Percentiles rank a stretch among this genome's conserved stretches.
phyloP scores from a whole-genome alignment of 2,888 invertebrate genomes.

The Unio pictorum region DNA sequence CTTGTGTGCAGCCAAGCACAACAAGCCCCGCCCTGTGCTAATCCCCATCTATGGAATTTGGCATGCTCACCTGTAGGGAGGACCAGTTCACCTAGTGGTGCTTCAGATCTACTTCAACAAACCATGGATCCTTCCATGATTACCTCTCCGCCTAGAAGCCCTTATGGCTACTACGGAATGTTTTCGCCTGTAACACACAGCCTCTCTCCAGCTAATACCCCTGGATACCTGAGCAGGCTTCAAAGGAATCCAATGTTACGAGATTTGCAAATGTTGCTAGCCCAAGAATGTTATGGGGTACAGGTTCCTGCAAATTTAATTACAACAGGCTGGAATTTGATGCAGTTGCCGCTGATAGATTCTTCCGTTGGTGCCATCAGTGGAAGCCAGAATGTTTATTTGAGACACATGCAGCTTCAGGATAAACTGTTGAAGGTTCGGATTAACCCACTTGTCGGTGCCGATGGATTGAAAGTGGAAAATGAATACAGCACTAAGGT shows the following conservation, averaged over 20 bases:
- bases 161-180: slow-evolving; percentile 23
- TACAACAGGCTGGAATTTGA: slow-evolving; percentile 2
- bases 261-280: slow-evolving; percentile 48
- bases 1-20: no score
- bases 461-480: no score
- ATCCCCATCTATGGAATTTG: no score
- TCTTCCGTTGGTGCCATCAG: slow-evolving; percentile 5
- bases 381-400: slow-evolving; percentile 29
- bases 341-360: slow-evolving; percentile 23
- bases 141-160: slow-evolving; percentile 28
- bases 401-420: slow-evolving; percentile 37
- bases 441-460: slow-evolving; percentile 14
- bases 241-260: slow-evolving; percentile 54
- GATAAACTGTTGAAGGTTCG: slow-evolving; percentile 40
- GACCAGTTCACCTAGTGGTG: no score
- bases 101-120: slow-evolving; percentile 18
- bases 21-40: no score
- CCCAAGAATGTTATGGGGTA: slow-evolving; percentile 50
- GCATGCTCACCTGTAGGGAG: no score
- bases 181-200: slow-evolving; percentile 19
- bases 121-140: slow-evolving; percentile 31
- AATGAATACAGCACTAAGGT: no score
- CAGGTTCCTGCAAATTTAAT: slow-evolving; percentile 52
- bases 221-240: slow-evolving; percentile 37
- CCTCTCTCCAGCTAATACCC: slow-evolving; percentile 25